Evolutionary conservation across 2,797 vertebrate species (phyloP), one percentile per base, ranked within the genome.

Genomic region (Danio choprae): DNA sequence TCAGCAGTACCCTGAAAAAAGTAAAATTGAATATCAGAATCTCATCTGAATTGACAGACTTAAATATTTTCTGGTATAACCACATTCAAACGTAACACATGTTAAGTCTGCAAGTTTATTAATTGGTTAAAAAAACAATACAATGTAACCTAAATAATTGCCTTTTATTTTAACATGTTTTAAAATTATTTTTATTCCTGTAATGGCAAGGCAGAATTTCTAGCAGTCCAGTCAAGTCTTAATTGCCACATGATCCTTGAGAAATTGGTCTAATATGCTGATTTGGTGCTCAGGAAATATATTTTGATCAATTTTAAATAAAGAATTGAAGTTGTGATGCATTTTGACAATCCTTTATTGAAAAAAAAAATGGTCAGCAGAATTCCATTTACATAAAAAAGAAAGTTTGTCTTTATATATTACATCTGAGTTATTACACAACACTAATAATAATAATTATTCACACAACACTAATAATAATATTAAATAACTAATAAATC

Each of bases 1-100:
- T 99, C 98, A 0, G 97, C 79, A 38, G 98, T 99, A 82, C 98
- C 98, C 98, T 99, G 88, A 40, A n/a, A n/a, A 53, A 9, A 60
- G 29, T 1, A 29, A 29, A 29, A 29, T 29, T 9, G 2, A 7
- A 62, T 10, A 60, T 38, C 4, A 40, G 10, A 62, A 38, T 75
- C 53, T 29, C 41, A 3, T 41, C 40, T 29, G 18, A 74, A 59
- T 36, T 48, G 6, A 53, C 13, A n/a, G 6, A 6, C 2, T 41
- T 63, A n/a, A n/a, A 44, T 64, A 0, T 65, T 44, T 48, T 29
- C 12, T 67, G 6, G 62, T 64, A 7, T 43, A 44, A 44, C 3
- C 20, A 44, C 20, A 0, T 15, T 12, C 7, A 64, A 12, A 16
- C 18, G 48, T 12, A 2, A 53, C 50, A 51, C 10, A 44, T 51